phyloP scores from a whole-genome alignment of 2,113 vertebrate genomes.

The Cynopterus brachyotis region DNA sequence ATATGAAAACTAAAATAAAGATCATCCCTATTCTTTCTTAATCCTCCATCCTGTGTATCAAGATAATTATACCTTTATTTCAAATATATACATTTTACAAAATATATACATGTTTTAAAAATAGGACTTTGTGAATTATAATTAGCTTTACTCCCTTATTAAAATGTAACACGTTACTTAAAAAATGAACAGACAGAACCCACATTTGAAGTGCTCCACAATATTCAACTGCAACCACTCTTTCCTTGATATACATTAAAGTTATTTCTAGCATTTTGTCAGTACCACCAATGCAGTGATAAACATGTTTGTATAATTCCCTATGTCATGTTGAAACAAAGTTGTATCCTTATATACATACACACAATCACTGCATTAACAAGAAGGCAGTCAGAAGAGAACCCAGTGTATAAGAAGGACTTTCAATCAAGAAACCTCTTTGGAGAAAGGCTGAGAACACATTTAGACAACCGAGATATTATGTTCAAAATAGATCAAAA shows the following conservation, averaged over 20 bases:
- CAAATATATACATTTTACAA: neutral
- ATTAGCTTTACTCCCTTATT: neutral
- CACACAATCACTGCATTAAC: neutral
- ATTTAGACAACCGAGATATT: neutral
- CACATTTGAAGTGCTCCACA: neutral
- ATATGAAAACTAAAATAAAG: constrained; percentile 11
- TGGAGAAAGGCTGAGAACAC: neutral
- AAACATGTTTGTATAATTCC: neutral
- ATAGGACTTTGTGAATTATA: neutral
- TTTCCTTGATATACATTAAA: neutral
- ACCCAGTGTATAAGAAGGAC: neutral
- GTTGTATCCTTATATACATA: neutral
- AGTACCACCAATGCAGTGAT: neutral
- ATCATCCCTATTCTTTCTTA: neutral
- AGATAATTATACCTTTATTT: neutral
- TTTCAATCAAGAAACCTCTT: constrained; percentile 32
- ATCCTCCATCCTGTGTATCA: neutral
- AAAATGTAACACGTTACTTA: constrained; percentile 6
- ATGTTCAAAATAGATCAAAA: constrained; percentile 14
- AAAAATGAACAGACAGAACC: neutral
- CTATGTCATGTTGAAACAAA: neutral
- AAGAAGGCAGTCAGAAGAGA: neutral
- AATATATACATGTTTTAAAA: constrained; percentile 29
- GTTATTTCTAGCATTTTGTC: neutral
- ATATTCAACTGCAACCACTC: neutral